Conservation (phyloP, 2,797 vertebrate genomes). For the Pantherophis vulpinus region DNA sequence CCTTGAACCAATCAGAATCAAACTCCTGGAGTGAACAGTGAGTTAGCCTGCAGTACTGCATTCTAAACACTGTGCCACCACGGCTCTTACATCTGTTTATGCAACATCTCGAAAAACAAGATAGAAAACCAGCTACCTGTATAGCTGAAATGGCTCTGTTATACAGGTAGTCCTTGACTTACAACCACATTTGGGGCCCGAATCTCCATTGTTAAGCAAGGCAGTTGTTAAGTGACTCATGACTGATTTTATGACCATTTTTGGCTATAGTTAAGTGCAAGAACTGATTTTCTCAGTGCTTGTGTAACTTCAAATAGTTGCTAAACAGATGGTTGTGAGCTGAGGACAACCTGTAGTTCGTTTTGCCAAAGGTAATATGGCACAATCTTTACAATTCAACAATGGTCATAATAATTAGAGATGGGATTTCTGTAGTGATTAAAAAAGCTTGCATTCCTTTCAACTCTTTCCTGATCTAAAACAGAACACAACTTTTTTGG, state of each 20-base stretch:
- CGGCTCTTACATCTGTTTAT: background rate
- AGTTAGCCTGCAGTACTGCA: too few relatives aligned
- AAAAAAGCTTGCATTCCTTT: background rate
- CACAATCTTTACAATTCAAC: conserved; percentile 8
- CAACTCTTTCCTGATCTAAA: conserved; percentile 16
- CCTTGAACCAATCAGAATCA: too few relatives aligned
- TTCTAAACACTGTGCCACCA: too few relatives aligned
- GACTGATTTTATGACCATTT: background rate
- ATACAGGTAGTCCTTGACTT: background rate
- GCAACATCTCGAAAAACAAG: conserved; percentile 23
- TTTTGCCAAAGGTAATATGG: conserved; percentile 43
- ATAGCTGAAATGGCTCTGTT: conserved; percentile 33
- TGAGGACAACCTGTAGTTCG: background rate
- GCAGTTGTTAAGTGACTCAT: background rate
- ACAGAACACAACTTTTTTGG: background rate
- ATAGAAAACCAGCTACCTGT: conserved; percentile 1
- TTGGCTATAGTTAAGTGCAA: background rate
- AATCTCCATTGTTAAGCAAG: background rate
- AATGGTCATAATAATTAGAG: conserved; percentile 30
- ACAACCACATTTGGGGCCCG: background rate
- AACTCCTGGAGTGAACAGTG: too few relatives aligned
- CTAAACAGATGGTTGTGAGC: background rate
- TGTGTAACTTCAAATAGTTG: background rate
- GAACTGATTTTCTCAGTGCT: background rate
- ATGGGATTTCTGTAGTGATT: background rate